These are phyloP conservation scores for Ephialtes manifestator DNA, from an alignment of 2,888 invertebrate genomes.

Conservation along the genomic window DNA sequence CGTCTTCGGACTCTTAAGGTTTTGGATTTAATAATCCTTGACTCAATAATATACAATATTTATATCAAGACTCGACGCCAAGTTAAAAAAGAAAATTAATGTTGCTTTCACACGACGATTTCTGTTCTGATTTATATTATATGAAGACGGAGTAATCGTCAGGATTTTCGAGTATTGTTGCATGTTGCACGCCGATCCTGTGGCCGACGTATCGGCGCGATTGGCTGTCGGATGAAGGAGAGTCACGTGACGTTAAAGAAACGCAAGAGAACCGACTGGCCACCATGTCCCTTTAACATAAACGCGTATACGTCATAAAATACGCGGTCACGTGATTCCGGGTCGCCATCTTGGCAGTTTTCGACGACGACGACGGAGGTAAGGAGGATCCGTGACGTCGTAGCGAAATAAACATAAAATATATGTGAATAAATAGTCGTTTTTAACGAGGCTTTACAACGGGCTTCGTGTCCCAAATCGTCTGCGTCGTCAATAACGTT, in stretches of 20 bases:
- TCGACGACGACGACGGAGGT: slow-evolving; percentile 78
- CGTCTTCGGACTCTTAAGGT: too few species aligned
- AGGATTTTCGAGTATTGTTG: slow-evolving; percentile 53
- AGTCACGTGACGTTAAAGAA: slow-evolving; percentile 17
- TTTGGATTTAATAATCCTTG: too few species aligned
- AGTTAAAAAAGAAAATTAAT: too few species aligned
- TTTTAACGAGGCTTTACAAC: slow-evolving; percentile 67
- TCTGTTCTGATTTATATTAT: too few species aligned
- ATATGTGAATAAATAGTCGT: slow-evolving; percentile 76
- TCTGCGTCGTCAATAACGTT: slow-evolving; percentile 34
- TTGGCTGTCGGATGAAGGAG: slow-evolving; percentile 12
- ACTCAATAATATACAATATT: too few species aligned
- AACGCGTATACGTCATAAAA: slow-evolving; percentile 79
- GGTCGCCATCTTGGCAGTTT: slow-evolving; percentile 83
- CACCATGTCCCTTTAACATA: slow-evolving; percentile 78
- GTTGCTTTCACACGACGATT: too few species aligned
- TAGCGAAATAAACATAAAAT: slow-evolving; percentile 80
- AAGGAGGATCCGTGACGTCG: slow-evolving; percentile 83
- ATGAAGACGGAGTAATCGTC: background rate
- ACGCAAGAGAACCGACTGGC: slow-evolving; percentile 3
- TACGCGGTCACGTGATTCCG: slow-evolving; percentile 81
- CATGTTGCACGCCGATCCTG: slow-evolving; percentile 33
- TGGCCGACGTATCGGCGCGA: slow-evolving; percentile 2
- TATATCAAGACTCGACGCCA: too few species aligned
- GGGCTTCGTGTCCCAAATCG: slow-evolving; percentile 24